Evolutionary conservation across 2,113 vertebrate species (phyloP).

Genomic region (Toxotes chatareus): DNA sequence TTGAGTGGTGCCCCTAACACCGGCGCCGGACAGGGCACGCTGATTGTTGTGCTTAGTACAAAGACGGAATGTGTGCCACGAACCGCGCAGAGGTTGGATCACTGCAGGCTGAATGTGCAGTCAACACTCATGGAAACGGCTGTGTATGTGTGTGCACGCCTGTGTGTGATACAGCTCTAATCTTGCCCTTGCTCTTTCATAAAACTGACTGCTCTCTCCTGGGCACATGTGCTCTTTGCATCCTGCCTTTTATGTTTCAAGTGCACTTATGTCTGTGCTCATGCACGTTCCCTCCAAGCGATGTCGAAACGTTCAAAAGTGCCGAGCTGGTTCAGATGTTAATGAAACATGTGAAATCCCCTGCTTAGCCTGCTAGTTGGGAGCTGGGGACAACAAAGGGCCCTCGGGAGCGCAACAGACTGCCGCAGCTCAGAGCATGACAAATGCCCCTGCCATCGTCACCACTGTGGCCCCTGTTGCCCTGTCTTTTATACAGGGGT

Average conservation of each 20-base stretch:
- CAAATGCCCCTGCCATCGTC: conserved; percentile 82
- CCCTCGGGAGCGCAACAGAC: conserved; percentile 80
- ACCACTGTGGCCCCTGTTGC: conserved; percentile 66
- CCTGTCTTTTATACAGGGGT: conserved; percentile 55
- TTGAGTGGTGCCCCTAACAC: conserved; percentile 71
- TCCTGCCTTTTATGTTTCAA: conserved; percentile 6
- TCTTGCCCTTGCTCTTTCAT: conserved; percentile 23
- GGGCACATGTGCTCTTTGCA: conserved; percentile 1
- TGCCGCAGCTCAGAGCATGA: conserved; percentile 84
- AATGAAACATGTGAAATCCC: conserved; percentile 87
- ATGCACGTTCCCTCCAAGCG: conserved; percentile 21
- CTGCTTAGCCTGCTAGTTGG: conserved; percentile 88
- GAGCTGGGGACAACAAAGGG: conserved; percentile 86
- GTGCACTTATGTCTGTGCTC: not conserved
- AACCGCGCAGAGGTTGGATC: conserved; percentile 46
- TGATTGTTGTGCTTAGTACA: conserved; percentile 59
- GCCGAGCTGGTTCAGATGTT: conserved; percentile 85
- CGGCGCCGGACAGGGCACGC: conserved; percentile 47
- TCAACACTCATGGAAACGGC: conserved; percentile 25
- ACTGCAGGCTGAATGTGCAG: conserved; percentile 59
- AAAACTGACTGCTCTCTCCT: conserved; percentile 28
- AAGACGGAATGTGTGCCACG: conserved; percentile 60
- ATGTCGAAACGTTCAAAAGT: conserved; percentile 68
- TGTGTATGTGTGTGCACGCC: not conserved
- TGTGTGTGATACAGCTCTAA: conserved; percentile 24